These are phyloP conservation scores for Ciconia stormi DNA, from an alignment of 2,113 vertebrate genomes.

Conservation along the genomic window DNA sequence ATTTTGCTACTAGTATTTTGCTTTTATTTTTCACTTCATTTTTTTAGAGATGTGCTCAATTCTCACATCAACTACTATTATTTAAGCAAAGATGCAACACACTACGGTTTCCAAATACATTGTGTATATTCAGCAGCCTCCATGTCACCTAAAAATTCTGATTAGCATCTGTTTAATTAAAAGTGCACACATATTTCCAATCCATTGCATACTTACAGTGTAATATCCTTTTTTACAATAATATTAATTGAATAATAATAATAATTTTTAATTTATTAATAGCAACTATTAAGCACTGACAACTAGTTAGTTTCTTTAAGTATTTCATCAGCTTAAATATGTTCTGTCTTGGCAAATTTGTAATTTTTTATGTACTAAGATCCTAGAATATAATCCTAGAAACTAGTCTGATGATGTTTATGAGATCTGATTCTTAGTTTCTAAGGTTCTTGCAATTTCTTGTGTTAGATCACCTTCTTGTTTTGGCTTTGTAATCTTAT, in stretches of 20 bases:
- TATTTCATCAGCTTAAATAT: not conserved
- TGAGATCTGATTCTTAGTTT: not conserved
- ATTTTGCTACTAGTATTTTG: not conserved
- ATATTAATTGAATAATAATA: not conserved
- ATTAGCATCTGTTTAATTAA: not conserved
- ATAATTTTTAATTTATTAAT: not conserved
- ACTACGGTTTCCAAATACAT: not conserved
- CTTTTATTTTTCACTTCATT: not conserved
- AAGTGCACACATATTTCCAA: not conserved
- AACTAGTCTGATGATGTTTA: not conserved
- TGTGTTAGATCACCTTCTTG: not conserved
- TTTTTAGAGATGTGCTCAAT: not conserved
- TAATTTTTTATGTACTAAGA: not conserved
- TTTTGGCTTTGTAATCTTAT: not conserved
- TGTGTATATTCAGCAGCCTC: not conserved
- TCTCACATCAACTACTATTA: not conserved
- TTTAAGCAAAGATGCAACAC: not conserved
- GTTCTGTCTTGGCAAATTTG: not conserved
- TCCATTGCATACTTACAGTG: not conserved
- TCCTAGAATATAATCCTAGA: not conserved
- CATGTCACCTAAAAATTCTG: not conserved
- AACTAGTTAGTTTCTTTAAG: not conserved
- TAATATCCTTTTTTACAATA: not conserved
- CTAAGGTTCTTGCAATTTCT: not conserved
- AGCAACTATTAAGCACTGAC: not conserved